These are phyloP conservation scores for Synodontis membranacea DNA, from an alignment of 2,113 vertebrate genomes.

Conservation along the genomic window DNA sequence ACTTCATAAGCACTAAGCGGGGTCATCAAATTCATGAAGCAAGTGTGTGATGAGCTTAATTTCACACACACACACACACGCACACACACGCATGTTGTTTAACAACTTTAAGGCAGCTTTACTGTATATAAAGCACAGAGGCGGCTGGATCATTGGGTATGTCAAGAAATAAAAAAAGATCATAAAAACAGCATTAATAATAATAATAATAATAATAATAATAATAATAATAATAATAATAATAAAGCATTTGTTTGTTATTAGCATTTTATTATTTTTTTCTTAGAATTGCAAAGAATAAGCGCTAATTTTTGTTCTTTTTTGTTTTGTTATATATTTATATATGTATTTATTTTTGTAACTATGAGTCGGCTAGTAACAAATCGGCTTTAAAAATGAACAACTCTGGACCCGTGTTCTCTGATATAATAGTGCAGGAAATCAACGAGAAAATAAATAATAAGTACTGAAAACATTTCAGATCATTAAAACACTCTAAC, in stretches of 20 bases:
- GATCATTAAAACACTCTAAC: background rate
- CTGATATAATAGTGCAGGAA: background rate
- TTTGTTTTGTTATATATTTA: background rate
- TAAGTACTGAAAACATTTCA: background rate
- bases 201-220: background rate
- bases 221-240: background rate
- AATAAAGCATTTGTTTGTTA: background rate
- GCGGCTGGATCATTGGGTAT: background rate
- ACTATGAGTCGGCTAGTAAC: background rate
- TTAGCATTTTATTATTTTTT: background rate
- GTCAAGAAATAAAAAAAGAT: background rate
- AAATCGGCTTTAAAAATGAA: background rate
- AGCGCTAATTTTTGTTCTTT: background rate
- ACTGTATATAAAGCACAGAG: background rate
- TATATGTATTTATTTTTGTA: background rate
- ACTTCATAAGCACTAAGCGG: conserved; percentile 75
- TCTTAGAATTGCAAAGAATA: background rate
- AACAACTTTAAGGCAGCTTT: background rate
- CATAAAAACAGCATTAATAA: background rate
- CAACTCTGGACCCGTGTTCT: background rate
- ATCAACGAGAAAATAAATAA: background rate
- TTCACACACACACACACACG: conserved; percentile 50
- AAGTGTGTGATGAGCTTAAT: background rate
- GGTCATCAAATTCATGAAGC: background rate
- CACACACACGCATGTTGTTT: background rate